Conservation (phyloP, 1,140 invertebrate genomes). For the Aphidius gifuensis region DNA sequence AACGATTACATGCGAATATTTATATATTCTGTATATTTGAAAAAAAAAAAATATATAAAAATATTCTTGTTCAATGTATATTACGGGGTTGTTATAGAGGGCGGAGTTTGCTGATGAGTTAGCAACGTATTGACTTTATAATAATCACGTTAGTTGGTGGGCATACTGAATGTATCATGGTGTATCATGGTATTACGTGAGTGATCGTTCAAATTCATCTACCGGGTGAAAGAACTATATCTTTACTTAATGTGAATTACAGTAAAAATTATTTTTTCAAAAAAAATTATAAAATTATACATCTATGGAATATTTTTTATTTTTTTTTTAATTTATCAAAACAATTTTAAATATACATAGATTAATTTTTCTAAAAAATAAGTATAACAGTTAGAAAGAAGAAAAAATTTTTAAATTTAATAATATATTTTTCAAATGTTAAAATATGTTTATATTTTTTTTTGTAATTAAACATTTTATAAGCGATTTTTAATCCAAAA, state of each 20-base stretch:
- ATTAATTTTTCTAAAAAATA: neutral
- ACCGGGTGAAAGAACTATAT: conserved; percentile 27
- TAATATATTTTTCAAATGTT: no score
- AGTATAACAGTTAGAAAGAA: no score
- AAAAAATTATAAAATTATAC: neutral
- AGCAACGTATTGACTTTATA: conserved; percentile 57
- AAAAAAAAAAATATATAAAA: conserved; percentile 37
- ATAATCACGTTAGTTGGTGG: conserved; percentile 53
- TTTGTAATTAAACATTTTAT: no score
- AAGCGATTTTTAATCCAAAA: no score
- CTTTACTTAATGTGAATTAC: neutral
- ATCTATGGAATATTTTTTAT: neutral
- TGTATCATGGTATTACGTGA: conserved; percentile 42
- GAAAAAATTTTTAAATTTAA: no score
- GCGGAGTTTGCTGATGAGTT: conserved; percentile 54
- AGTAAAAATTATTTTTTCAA: neutral
- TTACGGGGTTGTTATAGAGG: conserved; percentile 54
- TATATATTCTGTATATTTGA: conserved; percentile 7
- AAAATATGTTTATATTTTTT: no score
- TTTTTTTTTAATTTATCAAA: neutral
- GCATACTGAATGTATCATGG: conserved; percentile 25
- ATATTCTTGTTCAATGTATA: conserved; percentile 53
- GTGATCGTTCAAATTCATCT: conserved; percentile 37
- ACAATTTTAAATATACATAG: neutral
- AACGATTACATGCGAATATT: no score